Conservation (phyloP, 2,797 vertebrate species). For the Scarus forsteni region DNA sequence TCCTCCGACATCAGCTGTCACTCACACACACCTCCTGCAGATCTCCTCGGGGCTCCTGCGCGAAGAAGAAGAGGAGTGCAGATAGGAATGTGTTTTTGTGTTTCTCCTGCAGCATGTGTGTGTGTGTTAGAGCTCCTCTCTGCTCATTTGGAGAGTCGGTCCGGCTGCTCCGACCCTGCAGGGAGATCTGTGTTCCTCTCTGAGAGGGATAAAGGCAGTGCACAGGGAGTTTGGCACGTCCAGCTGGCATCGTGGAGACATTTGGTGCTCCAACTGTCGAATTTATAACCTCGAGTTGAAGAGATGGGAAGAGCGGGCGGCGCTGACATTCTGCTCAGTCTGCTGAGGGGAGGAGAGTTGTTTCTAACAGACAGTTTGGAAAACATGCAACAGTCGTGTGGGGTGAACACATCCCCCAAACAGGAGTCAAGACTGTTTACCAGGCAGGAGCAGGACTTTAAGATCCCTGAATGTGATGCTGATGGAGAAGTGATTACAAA, state of each 20-base stretch:
- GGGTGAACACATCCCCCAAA: no score
- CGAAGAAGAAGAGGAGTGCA: neutral
- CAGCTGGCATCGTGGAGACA: slow-evolving; percentile 21
- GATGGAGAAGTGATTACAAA: no score
- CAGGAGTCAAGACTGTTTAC: no score
- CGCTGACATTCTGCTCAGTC: neutral
- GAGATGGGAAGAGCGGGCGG: neutral
- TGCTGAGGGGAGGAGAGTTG: neutral
- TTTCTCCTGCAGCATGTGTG: slow-evolving; percentile 1
- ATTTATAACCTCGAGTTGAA: neutral
- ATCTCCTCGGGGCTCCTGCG: neutral
- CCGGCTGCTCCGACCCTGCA: slow-evolving; percentile 4
- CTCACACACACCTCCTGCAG: neutral
- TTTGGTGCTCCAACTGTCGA: slow-evolving; percentile 11
- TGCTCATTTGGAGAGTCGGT: slow-evolving; percentile 29
- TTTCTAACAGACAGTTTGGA: neutral
- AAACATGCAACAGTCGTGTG: no score
- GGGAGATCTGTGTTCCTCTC: slow-evolving; percentile 8
- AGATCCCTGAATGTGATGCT: no score
- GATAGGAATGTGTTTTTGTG: slow-evolving; percentile 3
- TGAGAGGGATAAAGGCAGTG: slow-evolving; percentile 5
- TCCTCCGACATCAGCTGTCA: slow-evolving; percentile 29
- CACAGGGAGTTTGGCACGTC: slow-evolving; percentile 20
- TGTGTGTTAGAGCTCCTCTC: slow-evolving; percentile 20
- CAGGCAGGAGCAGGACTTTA: no score